Base-by-base conservation (phyloP, 2,113 vertebrate species). In the Cynopterus brachyotis region DNA sequence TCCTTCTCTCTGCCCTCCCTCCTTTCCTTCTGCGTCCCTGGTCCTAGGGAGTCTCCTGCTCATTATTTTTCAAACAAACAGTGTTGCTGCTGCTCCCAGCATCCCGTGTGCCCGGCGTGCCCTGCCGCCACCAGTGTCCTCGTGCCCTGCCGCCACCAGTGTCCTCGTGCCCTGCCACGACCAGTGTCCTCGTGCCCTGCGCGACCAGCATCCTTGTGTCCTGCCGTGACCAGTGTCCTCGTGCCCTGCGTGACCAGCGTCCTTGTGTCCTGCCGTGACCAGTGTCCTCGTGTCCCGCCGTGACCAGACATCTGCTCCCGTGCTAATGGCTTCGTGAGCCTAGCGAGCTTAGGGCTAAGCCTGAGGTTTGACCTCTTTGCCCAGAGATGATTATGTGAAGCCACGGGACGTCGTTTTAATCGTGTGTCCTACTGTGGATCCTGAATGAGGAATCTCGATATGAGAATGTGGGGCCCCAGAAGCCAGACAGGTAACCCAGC, bases 31-130 rank as follows among this genome's bases (percentile, higher is more conserved):
- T 53, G 32, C 28, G 13, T 73, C 50, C 75, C 79, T 84, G 84
- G 62, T 82, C 70, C 17, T 67, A 62, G 32, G 28, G 84, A 40
- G 47, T 57, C 82, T 80, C 83, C 85, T 84, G 37, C 76, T 94
- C 50, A 50, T 76, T 89, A 60, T 87, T 82, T 96, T 92, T 83
- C 89, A 67, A 62, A 50, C 89, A 67, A 62, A 50, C 85, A 32
- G 28, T 40, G n/a, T 45, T 73, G 60, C 42, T 89, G 47, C 19
- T 37, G 2, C 19, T 53, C 2, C 5, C 88, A 55, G 82, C 6
- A 3, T 76, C 72, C 42, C 17, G 32, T 60, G 73, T 62, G 45
- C 45, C 45, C 45, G 1, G 45, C 2, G 47, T 47, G 47, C 47
- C 47, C 47, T 47, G 47, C n/a, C n/a, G 42, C 8, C 5, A 42